Evolutionary conservation across 2,113 vertebrate genomes (phyloP), one percentile per base, ranked within the genome.

Genomic region (Blennius ocellaris): DNA sequence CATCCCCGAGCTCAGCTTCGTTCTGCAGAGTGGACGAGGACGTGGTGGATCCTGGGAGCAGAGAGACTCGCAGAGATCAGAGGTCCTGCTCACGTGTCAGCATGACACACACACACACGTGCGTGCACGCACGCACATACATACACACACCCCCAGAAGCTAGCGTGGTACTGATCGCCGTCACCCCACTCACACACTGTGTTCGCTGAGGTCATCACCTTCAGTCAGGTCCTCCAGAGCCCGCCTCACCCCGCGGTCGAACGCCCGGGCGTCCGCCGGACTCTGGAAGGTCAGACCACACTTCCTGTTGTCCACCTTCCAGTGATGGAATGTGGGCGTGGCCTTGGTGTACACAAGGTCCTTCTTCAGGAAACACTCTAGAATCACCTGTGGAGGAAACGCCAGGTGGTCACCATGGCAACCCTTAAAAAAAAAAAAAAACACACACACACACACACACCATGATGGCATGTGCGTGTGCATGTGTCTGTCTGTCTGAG

Each of bases 281-380:
- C 97, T 98, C 86, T 97, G 97, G 83, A 99, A 99, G 77, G 97
- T 97, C 57, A 99, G 94, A 50, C 97, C 97, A 0, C 97, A 99
- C 92, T 96, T 98, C 39, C 87, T 95, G 85, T 97, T 96, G 94
- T 98, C 97, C 10, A 99, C 96, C 83, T 94, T 96, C 97, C 97
- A 99, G 76, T 99, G 97, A 87, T 99, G 97, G 93, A 99, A 99
- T 0, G 95, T 99, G 30, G 97, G 97, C 9, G 97, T 99, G 70
- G 97, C 96, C 94, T 99, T 99, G 0, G 95, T 98, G 92, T 99
- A 99, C 74, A 97, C 94, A 92, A 99, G 93, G 76, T 99, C 97
- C 87, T 98, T 99, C 92, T 96, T 97, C 63, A 99, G 87, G 85
- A 95, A 96, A 92, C 96, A 98, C 87, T 99, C 95, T 88, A 99